These are phyloP conservation scores for Spheniscus mendiculus DNA, from an alignment of 2,113 vertebrate species.

Conservation along the genomic window DNA sequence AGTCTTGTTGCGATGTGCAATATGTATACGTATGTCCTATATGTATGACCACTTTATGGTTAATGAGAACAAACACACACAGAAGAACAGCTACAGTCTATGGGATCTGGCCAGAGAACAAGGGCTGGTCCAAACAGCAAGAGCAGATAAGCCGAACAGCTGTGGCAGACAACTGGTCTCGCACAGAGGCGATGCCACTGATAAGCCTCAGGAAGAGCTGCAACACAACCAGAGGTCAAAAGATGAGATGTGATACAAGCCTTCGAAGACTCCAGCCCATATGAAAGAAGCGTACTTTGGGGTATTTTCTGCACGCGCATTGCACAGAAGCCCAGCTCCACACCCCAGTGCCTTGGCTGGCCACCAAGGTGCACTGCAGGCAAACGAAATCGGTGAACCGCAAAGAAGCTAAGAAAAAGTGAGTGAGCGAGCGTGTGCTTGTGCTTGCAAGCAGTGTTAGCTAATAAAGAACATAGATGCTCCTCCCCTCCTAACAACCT, in stretches of 20 bases:
- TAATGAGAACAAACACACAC: neutral
- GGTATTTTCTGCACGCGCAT: neutral
- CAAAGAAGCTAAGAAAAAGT: neutral
- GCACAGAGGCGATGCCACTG: neutral
- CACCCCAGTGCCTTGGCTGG: constrained; percentile 48
- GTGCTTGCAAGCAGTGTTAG: neutral
- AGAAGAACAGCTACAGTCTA: rapidly evolving
- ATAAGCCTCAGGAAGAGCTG: neutral
- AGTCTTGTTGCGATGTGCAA: neutral
- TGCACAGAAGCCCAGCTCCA: constrained; percentile 23
- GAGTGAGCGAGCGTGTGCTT: neutral
- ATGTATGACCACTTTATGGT: neutral
- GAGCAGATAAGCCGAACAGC: neutral
- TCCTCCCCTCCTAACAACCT: neutral
- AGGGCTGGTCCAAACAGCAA: neutral
- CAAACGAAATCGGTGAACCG: constrained; percentile 29
- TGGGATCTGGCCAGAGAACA: neutral
- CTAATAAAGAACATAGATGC: neutral
- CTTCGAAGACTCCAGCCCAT: neutral
- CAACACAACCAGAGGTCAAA: neutral
- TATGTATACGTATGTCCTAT: neutral
- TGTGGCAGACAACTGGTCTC: neutral
- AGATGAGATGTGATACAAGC: neutral
- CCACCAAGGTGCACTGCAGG: constrained; percentile 60
- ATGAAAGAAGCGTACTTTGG: neutral